phyloP scores from a whole-genome alignment of 2,888 invertebrate species.

The Stegana nigrithorax region DNA sequence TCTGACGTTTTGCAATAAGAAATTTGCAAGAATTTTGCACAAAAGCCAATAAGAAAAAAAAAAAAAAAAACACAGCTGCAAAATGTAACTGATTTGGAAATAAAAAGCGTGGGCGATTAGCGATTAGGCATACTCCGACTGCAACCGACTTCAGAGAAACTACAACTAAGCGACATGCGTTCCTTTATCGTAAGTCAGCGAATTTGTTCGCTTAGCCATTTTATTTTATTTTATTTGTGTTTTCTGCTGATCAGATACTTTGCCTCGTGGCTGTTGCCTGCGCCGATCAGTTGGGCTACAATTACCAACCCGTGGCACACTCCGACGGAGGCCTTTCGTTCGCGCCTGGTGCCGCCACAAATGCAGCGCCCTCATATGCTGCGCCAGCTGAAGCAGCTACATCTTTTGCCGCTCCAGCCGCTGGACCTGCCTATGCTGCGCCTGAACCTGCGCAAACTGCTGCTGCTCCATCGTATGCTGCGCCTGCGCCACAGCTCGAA shows the following conservation, averaged over 20 bases:
- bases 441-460: constrained; percentile 11
- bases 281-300: constrained; percentile 50
- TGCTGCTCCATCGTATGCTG: constrained; percentile 33
- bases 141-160: constrained; percentile 34
- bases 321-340: constrained; percentile 34
- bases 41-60: constrained; percentile 26
- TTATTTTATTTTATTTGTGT: too few relatives aligned
- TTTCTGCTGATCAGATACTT: constrained; percentile 29
- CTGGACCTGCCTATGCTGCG: constrained; percentile 5
- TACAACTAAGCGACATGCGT: constrained; percentile 49
- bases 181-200: constrained; percentile 48
- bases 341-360: constrained; percentile 29
- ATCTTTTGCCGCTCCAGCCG: constrained; percentile 12
- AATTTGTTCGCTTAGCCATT: background rate
- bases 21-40: constrained; percentile 36
- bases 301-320: constrained; percentile 50
- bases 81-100: constrained; percentile 28
- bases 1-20: constrained; percentile 30
- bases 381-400: constrained; percentile 19
- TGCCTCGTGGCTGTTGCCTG: constrained; percentile 46
- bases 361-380: constrained; percentile 33
- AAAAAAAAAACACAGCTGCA: constrained; percentile 30
- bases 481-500: constrained; percentile 43
- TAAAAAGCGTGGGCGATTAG: constrained; percentile 47
- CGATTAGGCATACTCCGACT: constrained; percentile 37